Evolutionary conservation across 2,113 vertebrate genomes (phyloP).

Genomic region (Leucosticte australis): DNA sequence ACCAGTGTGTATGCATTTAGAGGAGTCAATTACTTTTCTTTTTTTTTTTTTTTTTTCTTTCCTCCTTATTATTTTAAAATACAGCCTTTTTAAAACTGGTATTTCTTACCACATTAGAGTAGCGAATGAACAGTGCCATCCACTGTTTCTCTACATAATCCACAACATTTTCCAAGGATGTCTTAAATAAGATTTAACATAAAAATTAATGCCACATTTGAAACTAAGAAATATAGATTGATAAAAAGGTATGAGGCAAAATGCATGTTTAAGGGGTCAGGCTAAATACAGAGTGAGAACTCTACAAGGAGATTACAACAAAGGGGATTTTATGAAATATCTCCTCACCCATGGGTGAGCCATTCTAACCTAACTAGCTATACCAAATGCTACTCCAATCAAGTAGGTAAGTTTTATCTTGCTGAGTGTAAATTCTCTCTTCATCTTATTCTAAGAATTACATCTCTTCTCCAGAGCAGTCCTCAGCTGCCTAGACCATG

Average conservation of each 20-base stretch:
- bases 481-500: background rate
- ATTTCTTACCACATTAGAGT: background rate
- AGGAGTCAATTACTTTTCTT: constrained; percentile 20
- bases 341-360: background rate
- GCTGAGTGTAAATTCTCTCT: background rate
- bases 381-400: background rate
- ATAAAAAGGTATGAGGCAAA: background rate
- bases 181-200: background rate
- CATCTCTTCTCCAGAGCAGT: background rate
- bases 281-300: background rate
- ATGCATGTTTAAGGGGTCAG: background rate
- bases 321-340: background rate
- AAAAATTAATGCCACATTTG: background rate
- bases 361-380: background rate
- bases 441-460: background rate
- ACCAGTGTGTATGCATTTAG: constrained; percentile 19
- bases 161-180: background rate
- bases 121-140: constrained; percentile 66
- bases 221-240: background rate
- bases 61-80: constrained; percentile 27
- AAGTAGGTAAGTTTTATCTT: background rate
- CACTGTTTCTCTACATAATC: constrained; percentile 55
- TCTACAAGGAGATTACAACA: background rate
- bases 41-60: background rate
- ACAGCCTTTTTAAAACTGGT: background rate